phyloP scores from a whole-genome alignment of 2,797 vertebrate species.

The Squalus acanthias region DNA sequence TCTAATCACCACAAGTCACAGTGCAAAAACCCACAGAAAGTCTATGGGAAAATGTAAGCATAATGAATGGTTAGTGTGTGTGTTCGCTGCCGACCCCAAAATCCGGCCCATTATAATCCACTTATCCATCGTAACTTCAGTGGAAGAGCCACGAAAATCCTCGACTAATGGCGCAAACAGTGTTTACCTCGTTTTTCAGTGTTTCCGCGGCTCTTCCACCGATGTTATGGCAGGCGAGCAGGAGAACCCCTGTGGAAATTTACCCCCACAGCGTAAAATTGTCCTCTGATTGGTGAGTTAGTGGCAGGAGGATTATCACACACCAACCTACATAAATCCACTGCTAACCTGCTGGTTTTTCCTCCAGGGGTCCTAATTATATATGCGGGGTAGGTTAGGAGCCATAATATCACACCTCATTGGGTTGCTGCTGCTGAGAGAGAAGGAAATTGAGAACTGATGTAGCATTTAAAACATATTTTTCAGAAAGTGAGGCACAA shows the following conservation, averaged over 20 bases:
- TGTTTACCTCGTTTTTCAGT: neutral
- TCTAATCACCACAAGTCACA: no score
- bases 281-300: no score
- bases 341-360: neutral
- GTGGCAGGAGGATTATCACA: neutral
- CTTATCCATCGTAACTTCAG: neutral
- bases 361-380: neutral
- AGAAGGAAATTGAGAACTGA: neutral
- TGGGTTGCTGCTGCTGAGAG: neutral
- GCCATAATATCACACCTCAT: neutral
- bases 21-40: neutral
- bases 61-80: neutral
- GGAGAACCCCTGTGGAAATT: neutral
- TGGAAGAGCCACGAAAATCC: neutral
- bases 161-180: neutral
- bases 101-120: neutral
- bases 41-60: neutral
- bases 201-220: neutral
- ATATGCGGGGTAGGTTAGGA: neutral
- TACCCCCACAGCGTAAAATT: neutral
- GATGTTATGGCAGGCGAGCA: no score
- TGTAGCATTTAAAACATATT: neutral
- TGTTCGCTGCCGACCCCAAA: neutral
- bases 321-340: neutral
- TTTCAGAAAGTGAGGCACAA: neutral